These are phyloP conservation scores for Nothoprocta pentlandii DNA, from an alignment of 2,113 vertebrate genomes.

Conservation along the genomic window DNA sequence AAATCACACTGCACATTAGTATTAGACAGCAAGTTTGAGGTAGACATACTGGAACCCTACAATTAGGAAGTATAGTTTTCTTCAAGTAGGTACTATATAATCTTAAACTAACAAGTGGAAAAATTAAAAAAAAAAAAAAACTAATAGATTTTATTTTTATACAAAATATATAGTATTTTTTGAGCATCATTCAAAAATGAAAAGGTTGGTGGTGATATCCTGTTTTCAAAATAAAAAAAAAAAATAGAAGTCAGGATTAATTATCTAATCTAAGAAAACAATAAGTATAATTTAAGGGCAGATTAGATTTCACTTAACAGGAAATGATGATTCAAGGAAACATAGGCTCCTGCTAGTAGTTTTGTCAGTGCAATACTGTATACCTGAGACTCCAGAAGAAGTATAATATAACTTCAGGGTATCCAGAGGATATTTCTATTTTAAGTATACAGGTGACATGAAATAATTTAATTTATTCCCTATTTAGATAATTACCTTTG, in stretches of 20 bases:
- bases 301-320: neutral
- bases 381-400: neutral
- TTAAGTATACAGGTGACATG: neutral
- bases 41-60: neutral
- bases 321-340: neutral
- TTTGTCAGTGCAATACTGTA: neutral
- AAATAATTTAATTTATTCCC: neutral
- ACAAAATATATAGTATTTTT: neutral
- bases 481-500: constrained; percentile 29
- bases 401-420: neutral
- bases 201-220: neutral
- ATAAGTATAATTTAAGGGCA: neutral
- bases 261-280: neutral
- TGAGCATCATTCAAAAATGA: neutral
- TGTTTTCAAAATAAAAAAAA: neutral
- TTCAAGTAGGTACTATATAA: neutral
- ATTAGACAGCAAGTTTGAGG: neutral
- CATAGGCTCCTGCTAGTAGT: neutral
- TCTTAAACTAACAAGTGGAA: neutral
- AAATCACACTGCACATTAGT: neutral
- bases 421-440: neutral
- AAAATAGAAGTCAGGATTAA: neutral
- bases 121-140: neutral
- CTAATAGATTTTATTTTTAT: neutral
- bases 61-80: neutral